Evolutionary conservation across 2,888 invertebrate species (phyloP).

Genomic region (Oscheius onirici): DNA sequence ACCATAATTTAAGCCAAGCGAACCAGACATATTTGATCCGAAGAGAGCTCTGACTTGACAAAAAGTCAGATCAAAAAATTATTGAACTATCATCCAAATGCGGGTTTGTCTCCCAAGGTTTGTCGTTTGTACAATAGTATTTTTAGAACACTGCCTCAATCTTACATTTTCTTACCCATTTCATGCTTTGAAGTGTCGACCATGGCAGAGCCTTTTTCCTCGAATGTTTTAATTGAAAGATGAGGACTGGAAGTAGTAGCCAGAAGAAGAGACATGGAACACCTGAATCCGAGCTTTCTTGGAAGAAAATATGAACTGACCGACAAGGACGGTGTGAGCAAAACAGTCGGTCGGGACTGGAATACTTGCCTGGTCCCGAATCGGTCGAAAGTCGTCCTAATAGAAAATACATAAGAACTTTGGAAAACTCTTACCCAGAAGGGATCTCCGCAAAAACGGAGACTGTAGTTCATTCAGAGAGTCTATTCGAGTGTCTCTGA

Average conservation of each 20-base stretch:
- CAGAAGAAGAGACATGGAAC: constrained; percentile 65
- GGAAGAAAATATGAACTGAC: neutral
- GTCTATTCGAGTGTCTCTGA: neutral
- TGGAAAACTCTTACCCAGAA: constrained; percentile 24
- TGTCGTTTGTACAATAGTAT: too few relatives aligned
- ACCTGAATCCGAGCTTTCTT: constrained; percentile 32
- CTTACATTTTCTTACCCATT: constrained; percentile 63
- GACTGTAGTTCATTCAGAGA: constrained; percentile 17
- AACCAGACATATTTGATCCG: too few relatives aligned
- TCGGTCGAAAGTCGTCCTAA: constrained; percentile 34
- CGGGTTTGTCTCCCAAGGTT: too few relatives aligned
- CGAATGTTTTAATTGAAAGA: constrained; percentile 52
- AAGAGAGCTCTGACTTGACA: too few relatives aligned
- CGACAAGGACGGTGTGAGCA: constrained; percentile 37
- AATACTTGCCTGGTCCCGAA: constrained; percentile 27
- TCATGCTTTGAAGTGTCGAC: constrained; percentile 61
- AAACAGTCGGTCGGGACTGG: constrained; percentile 44
- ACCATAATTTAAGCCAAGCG: too few relatives aligned
- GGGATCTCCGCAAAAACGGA: constrained; percentile 29
- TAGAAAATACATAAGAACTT: neutral
- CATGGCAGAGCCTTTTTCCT: constrained; percentile 52
- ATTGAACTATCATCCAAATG: too few relatives aligned
- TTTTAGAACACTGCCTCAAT: too few relatives aligned
- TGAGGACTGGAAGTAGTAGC: constrained; percentile 58
- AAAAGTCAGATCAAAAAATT: too few relatives aligned